phyloP scores from a whole-genome alignment of 2,797 vertebrate species.

The Heterohyrax brucei region DNA sequence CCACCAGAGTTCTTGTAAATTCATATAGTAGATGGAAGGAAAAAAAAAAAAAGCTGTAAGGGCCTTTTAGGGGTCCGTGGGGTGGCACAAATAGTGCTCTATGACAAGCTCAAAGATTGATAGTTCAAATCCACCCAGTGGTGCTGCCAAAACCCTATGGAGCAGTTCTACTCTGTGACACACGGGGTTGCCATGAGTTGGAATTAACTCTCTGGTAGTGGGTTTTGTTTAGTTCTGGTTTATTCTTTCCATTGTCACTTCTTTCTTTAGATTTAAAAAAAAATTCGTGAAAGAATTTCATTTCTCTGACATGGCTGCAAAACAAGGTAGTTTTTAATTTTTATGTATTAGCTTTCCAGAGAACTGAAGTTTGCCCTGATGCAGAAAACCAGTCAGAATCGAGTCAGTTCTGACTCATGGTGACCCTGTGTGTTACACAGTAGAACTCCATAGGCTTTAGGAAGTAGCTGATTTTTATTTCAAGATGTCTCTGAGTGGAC shows the following conservation, averaged over 20 bases:
- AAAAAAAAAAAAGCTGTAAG: not conserved
- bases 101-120: not conserved
- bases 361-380: not conserved
- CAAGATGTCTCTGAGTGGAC: not conserved
- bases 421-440: not conserved
- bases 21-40: too few species aligned
- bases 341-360: slow-evolving; percentile 54
- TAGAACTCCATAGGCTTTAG: not conserved
- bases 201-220: not conserved
- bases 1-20: too few species aligned
- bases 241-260: slow-evolving; percentile 10
- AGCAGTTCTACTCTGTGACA: not conserved
- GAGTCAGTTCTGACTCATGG: not conserved
- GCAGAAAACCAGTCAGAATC: not conserved
- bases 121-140: not conserved
- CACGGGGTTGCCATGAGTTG: not conserved
- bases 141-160: not conserved
- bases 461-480: not conserved
- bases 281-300: not conserved
- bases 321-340: not conserved
- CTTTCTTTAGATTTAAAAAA: slow-evolving; percentile 41
- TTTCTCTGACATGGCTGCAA: slow-evolving; percentile 49
- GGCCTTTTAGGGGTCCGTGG: not conserved
- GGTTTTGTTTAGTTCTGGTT: not conserved
- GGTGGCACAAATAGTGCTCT: not conserved